phyloP scores from a whole-genome alignment of 2,888 invertebrate genomes.

The Papilio protenor region DNA sequence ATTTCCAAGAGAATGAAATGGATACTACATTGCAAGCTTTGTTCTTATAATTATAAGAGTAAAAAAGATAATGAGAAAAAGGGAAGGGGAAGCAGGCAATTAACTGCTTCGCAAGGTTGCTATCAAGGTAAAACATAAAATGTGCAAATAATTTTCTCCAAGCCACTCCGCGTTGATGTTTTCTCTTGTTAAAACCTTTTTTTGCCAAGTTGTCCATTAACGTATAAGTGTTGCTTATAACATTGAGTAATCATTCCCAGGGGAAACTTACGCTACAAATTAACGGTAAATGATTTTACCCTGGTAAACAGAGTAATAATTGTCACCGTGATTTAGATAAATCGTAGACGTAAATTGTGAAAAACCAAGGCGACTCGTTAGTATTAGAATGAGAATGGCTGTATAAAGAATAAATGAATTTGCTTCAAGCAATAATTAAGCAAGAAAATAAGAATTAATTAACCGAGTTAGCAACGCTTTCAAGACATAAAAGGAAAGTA shows the following conservation, averaged over 20 bases:
- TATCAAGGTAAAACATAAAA: slow-evolving; percentile 1
- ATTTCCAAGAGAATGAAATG: slow-evolving; percentile 23
- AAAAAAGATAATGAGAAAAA: neutral
- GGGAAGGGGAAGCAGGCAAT: neutral
- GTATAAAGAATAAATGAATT: neutral
- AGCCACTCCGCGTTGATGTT: neutral
- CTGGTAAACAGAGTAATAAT: too few relatives aligned
- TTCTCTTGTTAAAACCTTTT: neutral
- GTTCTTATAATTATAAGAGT: too few relatives aligned
- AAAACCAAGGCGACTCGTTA: too few relatives aligned
- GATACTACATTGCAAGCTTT: neutral
- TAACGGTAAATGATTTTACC: too few relatives aligned
- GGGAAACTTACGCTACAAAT: too few relatives aligned
- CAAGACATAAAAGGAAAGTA: slow-evolving; percentile 6
- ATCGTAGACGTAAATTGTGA: too few relatives aligned
- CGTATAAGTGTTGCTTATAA: too few relatives aligned
- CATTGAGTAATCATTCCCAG: too few relatives aligned
- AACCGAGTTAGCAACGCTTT: slow-evolving; percentile 1
- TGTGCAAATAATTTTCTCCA: neutral
- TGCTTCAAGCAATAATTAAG: slow-evolving; percentile 13
- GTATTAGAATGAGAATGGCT: neutral
- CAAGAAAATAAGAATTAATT: slow-evolving; percentile 1
- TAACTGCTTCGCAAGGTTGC: neutral
- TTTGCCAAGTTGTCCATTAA: neutral
- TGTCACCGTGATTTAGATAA: too few relatives aligned